A percentile compares a stretch with the other conserved stretches of the same genome.
phyloP scores from a whole-genome alignment of 2,797 vertebrate genomes.

The Hemibagrus guttatus region DNA sequence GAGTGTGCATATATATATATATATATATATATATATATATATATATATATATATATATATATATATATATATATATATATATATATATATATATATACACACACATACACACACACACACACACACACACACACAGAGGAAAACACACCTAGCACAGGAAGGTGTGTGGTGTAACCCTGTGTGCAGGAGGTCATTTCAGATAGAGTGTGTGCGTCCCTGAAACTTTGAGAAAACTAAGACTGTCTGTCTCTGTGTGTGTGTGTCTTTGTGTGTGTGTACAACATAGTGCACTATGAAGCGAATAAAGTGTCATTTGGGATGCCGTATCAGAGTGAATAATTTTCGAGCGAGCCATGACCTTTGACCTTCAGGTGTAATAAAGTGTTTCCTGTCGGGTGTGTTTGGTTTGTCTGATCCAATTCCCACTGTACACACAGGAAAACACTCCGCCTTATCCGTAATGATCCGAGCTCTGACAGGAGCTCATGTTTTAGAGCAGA shows the following conservation, averaged over 20 bases:
- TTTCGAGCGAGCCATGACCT: not conserved
- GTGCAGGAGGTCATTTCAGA: constrained; percentile 62
- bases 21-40: too few species aligned
- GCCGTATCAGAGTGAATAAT: not conserved
- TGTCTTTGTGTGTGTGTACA: not conserved
- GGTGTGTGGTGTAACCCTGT: constrained; percentile 25
- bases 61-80: too few species aligned
- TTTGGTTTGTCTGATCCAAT: not conserved
- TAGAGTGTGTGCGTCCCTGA: not conserved
- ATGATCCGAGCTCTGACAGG: not conserved
- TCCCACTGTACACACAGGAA: constrained; percentile 9
- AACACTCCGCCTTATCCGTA: constrained; percentile 22
- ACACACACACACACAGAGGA: constrained; percentile 30
- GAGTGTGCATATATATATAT: too few species aligned
- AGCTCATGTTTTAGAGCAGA: not conserved
- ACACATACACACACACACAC: constrained; percentile 7
- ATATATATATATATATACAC: not conserved
- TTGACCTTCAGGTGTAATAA: constrained; percentile 10
- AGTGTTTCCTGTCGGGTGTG: constrained; percentile 14
- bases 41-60: too few species aligned
- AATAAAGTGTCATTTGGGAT: not conserved
- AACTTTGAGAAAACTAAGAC: not conserved
- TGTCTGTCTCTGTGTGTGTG: not conserved
- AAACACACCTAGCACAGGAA: constrained; percentile 48
- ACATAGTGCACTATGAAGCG: not conserved